Evolutionary conservation across 2,888 invertebrate species (phyloP).

Genomic region (Octonoba sinensis): DNA sequence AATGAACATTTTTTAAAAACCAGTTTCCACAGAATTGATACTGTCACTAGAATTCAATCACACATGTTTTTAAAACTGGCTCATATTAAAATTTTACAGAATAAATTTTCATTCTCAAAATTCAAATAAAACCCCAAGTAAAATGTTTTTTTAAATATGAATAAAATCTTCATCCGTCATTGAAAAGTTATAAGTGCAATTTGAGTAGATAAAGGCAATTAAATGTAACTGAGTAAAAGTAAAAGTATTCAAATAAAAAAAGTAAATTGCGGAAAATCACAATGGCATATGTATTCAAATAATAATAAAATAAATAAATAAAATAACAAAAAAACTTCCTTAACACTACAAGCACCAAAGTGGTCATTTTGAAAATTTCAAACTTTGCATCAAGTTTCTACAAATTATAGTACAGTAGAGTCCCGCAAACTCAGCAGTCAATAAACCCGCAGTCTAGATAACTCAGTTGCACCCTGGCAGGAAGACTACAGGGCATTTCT

Average conservation of each 20-base stretch:
- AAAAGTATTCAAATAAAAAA: constrained; percentile 6
- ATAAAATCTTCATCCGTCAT: neutral
- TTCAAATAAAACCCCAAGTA: neutral
- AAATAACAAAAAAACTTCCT: too few relatives aligned
- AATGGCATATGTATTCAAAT: constrained; percentile 50
- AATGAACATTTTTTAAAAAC: constrained; percentile 32
- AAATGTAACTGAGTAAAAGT: neutral
- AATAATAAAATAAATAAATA: neutral
- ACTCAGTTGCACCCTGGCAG: too few relatives aligned
- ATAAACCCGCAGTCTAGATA: too few relatives aligned
- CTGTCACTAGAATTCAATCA: too few relatives aligned
- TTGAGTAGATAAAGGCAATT: too few relatives aligned
- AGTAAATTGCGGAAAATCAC: constrained; percentile 24
- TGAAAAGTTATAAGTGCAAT: neutral
- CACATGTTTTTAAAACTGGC: neutral
- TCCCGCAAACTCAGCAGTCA: too few relatives aligned
- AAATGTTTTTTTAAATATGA: neutral
- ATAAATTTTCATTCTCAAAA: neutral
- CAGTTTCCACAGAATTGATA: neutral
- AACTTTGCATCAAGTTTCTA: too few relatives aligned
- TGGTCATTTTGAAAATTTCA: too few relatives aligned
- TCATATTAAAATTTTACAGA: neutral
- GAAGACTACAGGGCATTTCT: too few relatives aligned
- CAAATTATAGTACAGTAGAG: too few relatives aligned
- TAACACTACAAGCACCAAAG: too few relatives aligned